These are phyloP conservation scores for Eulemur rubriventer DNA, from an alignment of 2,797 vertebrate genomes.

Conservation along the genomic window DNA sequence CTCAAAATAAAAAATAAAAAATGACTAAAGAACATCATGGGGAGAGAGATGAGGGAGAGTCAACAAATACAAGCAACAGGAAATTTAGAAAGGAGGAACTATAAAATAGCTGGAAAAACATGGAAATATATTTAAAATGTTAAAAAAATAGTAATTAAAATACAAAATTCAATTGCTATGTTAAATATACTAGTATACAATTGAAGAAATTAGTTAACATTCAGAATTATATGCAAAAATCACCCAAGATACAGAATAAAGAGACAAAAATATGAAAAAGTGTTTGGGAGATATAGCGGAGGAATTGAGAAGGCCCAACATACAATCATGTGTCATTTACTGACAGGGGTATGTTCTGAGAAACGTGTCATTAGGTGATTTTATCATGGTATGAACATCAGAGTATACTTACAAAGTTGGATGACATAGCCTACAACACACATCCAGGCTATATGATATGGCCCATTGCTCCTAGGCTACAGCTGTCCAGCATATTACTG, in stretches of 20 bases:
- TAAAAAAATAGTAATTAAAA: slow-evolving; percentile 7
- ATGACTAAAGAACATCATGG: not conserved
- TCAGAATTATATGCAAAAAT: not conserved
- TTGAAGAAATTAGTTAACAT: not conserved
- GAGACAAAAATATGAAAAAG: not conserved
- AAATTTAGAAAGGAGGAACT: not conserved
- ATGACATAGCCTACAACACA: no score
- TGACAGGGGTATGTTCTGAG: not conserved
- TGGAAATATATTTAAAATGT: not conserved
- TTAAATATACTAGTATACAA: not conserved
- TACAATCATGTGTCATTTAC: not conserved
- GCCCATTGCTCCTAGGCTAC: not conserved
- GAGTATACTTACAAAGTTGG: not conserved
- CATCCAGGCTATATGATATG: not conserved
- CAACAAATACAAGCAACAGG: not conserved
- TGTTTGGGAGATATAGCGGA: not conserved
- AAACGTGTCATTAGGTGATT: not conserved
- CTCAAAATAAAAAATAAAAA: not conserved
- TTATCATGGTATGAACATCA: not conserved
- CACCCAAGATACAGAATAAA: not conserved
- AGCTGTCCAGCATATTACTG: not conserved
- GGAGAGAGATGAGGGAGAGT: not conserved
- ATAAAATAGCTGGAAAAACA: not conserved
- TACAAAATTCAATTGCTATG: not conserved
- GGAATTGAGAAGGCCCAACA: not conserved